A percentile compares a stretch with the other conserved stretches of the same genome.
Evolutionary conservation across 2,113 vertebrate species (phyloP).

Genomic region (Sisor rabdophorus): DNA sequence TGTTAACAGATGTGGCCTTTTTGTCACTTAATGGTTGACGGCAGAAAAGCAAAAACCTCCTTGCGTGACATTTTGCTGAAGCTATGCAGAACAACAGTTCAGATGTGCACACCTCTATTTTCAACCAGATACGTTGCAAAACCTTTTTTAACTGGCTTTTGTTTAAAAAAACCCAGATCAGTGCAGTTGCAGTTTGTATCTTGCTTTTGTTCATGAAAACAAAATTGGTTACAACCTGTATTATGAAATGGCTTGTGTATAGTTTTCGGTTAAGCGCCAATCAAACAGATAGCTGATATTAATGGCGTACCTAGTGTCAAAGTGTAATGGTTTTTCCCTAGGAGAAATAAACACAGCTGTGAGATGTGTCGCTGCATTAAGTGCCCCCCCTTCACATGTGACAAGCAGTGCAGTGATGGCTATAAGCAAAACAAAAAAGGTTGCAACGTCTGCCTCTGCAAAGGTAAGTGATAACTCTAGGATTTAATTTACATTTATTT

Average conservation of each 20-base stretch:
- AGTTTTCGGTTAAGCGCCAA: not conserved
- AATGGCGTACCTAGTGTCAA: not conserved
- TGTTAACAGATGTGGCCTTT: not conserved
- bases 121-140: not conserved
- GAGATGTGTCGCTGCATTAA: constrained; percentile 79
- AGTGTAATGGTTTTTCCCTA: constrained; percentile 44
- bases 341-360: constrained; percentile 78
- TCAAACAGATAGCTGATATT: not conserved
- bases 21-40: not conserved
- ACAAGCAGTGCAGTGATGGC: constrained; percentile 69
- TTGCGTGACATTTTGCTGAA: not conserved
- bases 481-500: not conserved
- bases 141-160: not conserved
- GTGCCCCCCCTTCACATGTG: constrained; percentile 75
- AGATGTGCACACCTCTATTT: not conserved
- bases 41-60: not conserved
- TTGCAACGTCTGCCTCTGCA: constrained; percentile 73
- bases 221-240: not conserved
- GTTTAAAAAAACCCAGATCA: not conserved
- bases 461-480: constrained; percentile 58
- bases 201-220: not conserved
- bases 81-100: not conserved
- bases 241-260: not conserved
- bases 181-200: not conserved
- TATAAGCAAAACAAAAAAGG: constrained; percentile 73